Percentiles rank a stretch among this genome's conserved stretches.
phyloP scores from a whole-genome alignment of 2,113 vertebrate species.

The Albula glossodonta region DNA sequence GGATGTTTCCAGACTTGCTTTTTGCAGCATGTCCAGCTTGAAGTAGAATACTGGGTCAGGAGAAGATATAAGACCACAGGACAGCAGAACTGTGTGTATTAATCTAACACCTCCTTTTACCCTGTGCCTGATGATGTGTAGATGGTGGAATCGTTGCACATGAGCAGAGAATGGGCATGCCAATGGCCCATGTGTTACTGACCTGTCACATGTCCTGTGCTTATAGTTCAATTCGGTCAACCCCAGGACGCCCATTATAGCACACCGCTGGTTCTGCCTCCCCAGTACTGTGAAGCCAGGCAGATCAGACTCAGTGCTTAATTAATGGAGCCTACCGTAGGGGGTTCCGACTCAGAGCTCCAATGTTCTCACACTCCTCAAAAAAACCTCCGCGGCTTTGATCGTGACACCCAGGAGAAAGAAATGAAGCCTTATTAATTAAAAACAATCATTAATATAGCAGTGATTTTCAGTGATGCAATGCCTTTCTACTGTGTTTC shows the following conservation, averaged over 20 bases:
- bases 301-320: neutral
- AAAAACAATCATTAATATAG: neutral
- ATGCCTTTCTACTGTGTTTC: too few relatives aligned
- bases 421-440: neutral
- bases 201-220: neutral
- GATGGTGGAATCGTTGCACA: neutral
- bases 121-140: neutral
- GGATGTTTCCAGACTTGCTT: neutral
- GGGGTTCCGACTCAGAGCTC: too few relatives aligned
- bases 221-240: neutral
- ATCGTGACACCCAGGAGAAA: neutral
- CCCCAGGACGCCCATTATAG: neutral
- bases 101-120: neutral
- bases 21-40: neutral
- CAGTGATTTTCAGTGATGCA: too few relatives aligned
- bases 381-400: too few relatives aligned
- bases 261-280: neutral
- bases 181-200: neutral
- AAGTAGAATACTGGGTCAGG: neutral
- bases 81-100: neutral
- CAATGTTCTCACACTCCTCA: too few relatives aligned
- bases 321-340: neutral
- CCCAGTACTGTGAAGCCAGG: neutral
- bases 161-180: neutral
- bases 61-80: neutral